Conservation (phyloP, 2,888 invertebrate species). For the Drosophila maculinotata region DNA sequence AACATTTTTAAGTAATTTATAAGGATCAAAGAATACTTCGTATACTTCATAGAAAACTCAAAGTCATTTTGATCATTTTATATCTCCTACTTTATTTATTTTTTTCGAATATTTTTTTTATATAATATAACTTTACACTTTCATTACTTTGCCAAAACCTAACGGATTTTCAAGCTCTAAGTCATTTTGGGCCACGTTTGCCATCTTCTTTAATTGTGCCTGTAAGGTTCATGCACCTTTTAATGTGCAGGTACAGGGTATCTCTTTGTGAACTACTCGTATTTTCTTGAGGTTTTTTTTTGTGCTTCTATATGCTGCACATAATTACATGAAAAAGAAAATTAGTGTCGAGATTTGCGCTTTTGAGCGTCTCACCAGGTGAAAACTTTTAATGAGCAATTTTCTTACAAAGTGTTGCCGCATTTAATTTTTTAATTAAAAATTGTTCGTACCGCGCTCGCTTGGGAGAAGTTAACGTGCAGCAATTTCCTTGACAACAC, state of each 20-base stretch:
- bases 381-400: slow-evolving; percentile 81
- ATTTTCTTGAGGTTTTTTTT: not conserved
- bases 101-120: no score
- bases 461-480: slow-evolving; percentile 1
- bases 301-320: slow-evolving; percentile 47
- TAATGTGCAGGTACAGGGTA: slow-evolving; percentile 27
- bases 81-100: no score
- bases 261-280: not conserved
- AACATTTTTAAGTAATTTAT: no score
- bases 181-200: no score
- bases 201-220: no score
- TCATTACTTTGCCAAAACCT: no score
- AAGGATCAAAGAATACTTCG: no score
- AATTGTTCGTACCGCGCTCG: slow-evolving; percentile 27
- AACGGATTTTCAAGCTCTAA: no score
- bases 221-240: no score
- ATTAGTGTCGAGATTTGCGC: slow-evolving; percentile 77
- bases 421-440: slow-evolving; percentile 80
- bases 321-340: slow-evolving; percentile 75
- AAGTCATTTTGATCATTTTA: no score
- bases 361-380: slow-evolving; percentile 72
- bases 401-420: slow-evolving; percentile 78
- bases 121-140: no score
- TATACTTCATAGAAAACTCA: no score
- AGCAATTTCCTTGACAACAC: slow-evolving; percentile 10